Evolutionary conservation across 2,888 invertebrate species (phyloP), one percentile per base, ranked within the genome.

Genomic region (Drosophila infuscata): DNA sequence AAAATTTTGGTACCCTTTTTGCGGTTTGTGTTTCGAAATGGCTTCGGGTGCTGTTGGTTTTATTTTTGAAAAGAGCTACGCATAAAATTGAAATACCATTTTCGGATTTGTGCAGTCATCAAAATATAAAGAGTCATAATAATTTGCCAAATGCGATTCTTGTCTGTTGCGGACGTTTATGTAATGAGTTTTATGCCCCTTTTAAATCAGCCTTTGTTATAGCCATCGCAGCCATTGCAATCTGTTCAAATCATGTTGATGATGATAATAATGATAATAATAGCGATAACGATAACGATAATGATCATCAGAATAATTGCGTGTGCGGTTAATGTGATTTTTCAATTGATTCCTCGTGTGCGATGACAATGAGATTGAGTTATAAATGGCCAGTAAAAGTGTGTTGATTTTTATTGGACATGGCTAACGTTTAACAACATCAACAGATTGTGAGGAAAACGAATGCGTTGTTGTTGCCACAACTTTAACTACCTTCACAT

Each of bases 111-210:
- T 49, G 69, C 77, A 70, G 74, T 70, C 70, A 58, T 58, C 74
- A 67, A 69, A 56, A 76, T 70, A 79, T 70, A 61, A 62, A 66
- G 60, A 67, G 79, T 76, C 81, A 82, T 81, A 83, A 83, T 83
- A 81, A 83, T 83, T 83, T 83, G 83, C 79, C 83, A 83, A 81
- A 81, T 82, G 76, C 70, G 75, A 83, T 81, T 79, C 79, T 83
- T 83, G 79, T 75, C 83, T 83, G 83, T 71, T 79, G 69, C 57
- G 64, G 83, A 83, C 83, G 76, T 83, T 83, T 83, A 83, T 83
- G 81, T 83, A 83, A 83, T 83, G 83, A 81, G 81, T 83, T 83
- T 83, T 83, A 77, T 79, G 66, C 68, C n/a, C 70, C 76, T 63
- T 73, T 76, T 66, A 41, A 57, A 61, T 38, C 49, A 62, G 58